Evolutionary conservation across 1,140 invertebrate species (phyloP).

Genomic region (Halictus rubicundus): DNA sequence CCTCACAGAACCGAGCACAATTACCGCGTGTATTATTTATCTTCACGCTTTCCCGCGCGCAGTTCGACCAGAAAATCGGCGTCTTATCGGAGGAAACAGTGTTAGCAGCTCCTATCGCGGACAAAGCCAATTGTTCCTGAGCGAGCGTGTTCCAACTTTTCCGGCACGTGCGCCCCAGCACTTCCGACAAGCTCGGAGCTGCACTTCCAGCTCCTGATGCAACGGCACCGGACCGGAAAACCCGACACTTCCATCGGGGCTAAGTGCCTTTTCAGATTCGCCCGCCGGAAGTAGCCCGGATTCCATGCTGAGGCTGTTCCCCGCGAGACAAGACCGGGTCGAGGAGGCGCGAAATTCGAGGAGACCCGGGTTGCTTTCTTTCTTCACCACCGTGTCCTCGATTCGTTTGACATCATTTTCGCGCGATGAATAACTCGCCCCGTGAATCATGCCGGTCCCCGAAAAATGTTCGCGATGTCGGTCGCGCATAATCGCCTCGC

Average conservation of each 20-base stretch:
- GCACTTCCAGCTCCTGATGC: not conserved
- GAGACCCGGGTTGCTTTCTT: not conserved
- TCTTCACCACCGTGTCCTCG: not conserved
- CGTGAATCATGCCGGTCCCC: not conserved
- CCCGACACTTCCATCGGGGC: conserved; percentile 19
- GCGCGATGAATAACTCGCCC: not conserved
- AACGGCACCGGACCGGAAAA: not conserved
- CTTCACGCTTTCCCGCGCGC: too few species aligned
- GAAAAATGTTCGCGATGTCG: conserved; percentile 14
- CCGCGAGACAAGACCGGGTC: too few species aligned
- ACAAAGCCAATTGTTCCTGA: too few species aligned
- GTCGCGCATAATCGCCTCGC: conserved; percentile 5
- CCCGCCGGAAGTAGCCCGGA: conserved; percentile 9
- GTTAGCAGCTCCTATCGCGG: too few species aligned
- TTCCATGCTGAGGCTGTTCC: conserved; percentile 13
- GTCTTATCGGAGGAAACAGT: not conserved
- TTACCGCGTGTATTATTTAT: too few species aligned
- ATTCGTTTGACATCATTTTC: not conserved
- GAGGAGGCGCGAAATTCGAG: conserved; percentile 2
- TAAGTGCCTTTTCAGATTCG: conserved; percentile 26
- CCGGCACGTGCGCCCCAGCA: not conserved
- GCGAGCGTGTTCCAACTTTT: not conserved
- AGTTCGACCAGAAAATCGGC: too few species aligned
- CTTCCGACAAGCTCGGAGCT: not conserved
- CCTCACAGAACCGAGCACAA: too few species aligned